These are phyloP conservation scores for Eristalinus aeneus DNA, from an alignment of 2,888 invertebrate species.

Conservation along the genomic window DNA sequence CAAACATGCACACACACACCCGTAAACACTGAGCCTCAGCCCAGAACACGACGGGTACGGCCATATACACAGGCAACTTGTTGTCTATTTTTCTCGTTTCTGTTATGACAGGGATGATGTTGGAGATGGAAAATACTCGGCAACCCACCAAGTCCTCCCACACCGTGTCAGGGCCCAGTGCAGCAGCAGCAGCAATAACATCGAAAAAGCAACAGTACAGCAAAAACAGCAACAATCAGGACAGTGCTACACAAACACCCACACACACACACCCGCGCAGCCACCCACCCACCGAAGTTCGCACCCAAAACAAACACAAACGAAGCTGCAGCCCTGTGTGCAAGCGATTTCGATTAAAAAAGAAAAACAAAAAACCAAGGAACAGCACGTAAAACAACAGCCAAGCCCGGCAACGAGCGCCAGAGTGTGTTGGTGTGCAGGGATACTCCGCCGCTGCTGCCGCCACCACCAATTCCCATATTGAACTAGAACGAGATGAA, in stretches of 20 bases:
- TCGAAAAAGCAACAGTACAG: conserved; percentile 60
- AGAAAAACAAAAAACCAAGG: background rate
- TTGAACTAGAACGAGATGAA: conserved; percentile 74
- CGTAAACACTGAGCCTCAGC: conserved; percentile 8
- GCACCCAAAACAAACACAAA: background rate
- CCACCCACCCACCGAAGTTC: background rate
- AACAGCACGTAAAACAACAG: conserved; percentile 30
- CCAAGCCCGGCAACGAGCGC: background rate
- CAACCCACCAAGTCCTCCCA: background rate
- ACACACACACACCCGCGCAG: background rate
- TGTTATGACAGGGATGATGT: background rate
- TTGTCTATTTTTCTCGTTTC: conserved; percentile 37
- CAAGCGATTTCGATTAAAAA: background rate
- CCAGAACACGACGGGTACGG: background rate
- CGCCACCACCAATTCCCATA: conserved; percentile 41
- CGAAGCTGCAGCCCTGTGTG: background rate
- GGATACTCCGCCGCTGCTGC: conserved; percentile 9
- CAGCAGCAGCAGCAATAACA: conserved; percentile 38
- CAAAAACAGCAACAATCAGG: conserved; percentile 66
- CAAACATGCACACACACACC: conserved; percentile 10
- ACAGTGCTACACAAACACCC: conserved; percentile 11
- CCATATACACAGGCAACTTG: conserved; percentile 28
- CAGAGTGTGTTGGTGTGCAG: background rate
- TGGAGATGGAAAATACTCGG: background rate
- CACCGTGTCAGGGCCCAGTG: conserved; percentile 49